Evolutionary conservation across 2,888 invertebrate species (phyloP), one percentile per base, ranked within the genome.

Genomic region (Toxonevra muliebris): DNA sequence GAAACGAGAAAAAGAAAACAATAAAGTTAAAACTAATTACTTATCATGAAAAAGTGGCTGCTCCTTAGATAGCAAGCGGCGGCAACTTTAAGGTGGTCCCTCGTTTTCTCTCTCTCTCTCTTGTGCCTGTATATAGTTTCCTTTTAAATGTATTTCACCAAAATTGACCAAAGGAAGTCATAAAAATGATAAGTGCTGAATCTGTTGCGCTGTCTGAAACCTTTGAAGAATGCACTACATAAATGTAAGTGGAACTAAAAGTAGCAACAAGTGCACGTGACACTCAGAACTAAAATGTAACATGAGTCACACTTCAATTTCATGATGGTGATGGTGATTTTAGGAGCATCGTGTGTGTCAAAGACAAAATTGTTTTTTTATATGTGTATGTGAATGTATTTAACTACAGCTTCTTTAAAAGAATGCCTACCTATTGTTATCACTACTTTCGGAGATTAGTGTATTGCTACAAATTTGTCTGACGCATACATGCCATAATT

Each of bases 161-260:
- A 30, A 30, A 30, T 7, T n/a, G 19, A 15, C 65, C 58, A 40
- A 50, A 65, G 57, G 17, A 58, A 59, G 65, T 43, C 58, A 65
- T 65, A 43, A 65, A 65, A 65, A 10, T 59, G 65, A 65, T 65
- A 65, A 65, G 52, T 40, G 52, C 65, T 30, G 30, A 30, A 52
- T 52, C 42, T 10, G 58, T 48, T n/a, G 15, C 48, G 59, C 59
- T 42, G 59, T 15, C 50, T 15, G 40, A 17, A 45, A 40, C 15
- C n/a, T 15, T 48, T 48, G 48, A 48, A 15, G 13, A 15, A 30
- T 30, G 30, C 48, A 48, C n/a, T 9, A n/a, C 64, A 57, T 30
- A 45, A 64, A 9, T 42, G 42, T 17, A 30, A 13, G n/a, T 17
- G 43, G 15, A 41, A 17, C 9, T n/a, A 15, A 2, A 41, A 40